Conservation (phyloP, 64 coral and sea anemone species). For the Actinia equina region DNA sequence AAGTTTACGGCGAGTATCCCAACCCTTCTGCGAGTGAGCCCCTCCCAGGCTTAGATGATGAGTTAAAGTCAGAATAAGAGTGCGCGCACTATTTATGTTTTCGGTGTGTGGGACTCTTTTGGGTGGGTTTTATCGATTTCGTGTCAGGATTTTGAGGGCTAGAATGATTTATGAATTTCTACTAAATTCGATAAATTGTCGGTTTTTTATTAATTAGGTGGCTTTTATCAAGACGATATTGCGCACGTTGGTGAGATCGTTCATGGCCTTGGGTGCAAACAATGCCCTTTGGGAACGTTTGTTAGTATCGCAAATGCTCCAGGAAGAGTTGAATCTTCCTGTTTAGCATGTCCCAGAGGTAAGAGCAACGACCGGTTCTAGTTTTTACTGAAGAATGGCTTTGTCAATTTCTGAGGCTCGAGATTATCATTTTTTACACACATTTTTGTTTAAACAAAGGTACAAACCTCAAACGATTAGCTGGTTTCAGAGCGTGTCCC, state of each 20-base stretch:
- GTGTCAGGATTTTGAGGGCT: too few relatives aligned
- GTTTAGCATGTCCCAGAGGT: conserved; percentile 6
- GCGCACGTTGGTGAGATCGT: conserved; percentile 8
- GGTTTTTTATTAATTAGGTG: conserved; percentile 8
- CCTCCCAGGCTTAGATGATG: too few relatives aligned
- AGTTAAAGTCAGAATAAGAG: too few relatives aligned
- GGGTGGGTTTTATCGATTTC: too few relatives aligned
- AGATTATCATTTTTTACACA: too few relatives aligned
- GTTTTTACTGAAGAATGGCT: background rate
- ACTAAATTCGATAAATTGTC: too few relatives aligned
- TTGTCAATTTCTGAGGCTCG: background rate
- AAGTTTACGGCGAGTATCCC: too few relatives aligned
- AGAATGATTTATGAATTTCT: too few relatives aligned
- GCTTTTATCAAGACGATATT: conserved; percentile 23
- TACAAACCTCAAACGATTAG: conserved; percentile 25
- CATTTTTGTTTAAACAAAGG: background rate
- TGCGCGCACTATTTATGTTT: too few relatives aligned
- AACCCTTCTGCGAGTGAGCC: too few relatives aligned
- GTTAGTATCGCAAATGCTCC: background rate
- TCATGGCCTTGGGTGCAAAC: conserved; percentile 19
- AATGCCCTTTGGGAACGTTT: conserved; percentile 4
- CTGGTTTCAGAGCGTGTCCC: conserved; percentile 34
- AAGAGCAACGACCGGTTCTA: background rate
- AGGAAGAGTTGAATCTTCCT: background rate
- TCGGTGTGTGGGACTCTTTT: too few relatives aligned